Base-by-base conservation (phyloP, 2,888 invertebrate species). In the Stratiomys singularior region DNA sequence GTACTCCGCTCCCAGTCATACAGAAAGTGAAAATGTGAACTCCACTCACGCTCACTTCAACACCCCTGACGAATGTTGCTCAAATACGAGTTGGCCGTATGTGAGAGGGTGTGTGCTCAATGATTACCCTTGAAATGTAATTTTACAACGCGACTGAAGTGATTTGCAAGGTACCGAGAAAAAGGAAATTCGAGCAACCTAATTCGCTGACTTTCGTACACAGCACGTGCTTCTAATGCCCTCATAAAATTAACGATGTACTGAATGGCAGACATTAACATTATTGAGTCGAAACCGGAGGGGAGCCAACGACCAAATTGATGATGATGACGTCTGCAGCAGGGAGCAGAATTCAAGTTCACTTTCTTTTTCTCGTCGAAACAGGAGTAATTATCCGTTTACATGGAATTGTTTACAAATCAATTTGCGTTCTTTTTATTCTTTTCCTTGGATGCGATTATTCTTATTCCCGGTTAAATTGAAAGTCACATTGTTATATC, bases 141-240 rank as follows among this genome's bases (percentile, higher is more conserved):
- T 30, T 64, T 30, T 30, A 37, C 37, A 64, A 28, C 1, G 30
- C 30, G 18, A 30, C 13, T 30, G 13, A 25, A 25, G 25, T 23
- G 64, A 64, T 64, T 64, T 64, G 3, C 64, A 13, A 5, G n/a
- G n/a, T 25, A n/a, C 18, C 18, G 9, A 37, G n/a, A 37, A 37
- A 52, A 52, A 46, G 47, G 47, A 23, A 30, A 47, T 47, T 69
- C 27, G 27, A 30, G 21, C 11, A 47, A 18, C 4, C 46, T 46
- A 69, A 46, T 69, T 69, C 30, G 23, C 46, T 25, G 25, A 60
- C 60, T 60, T 60, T 60, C 25, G 3, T 60, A 25, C 60, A 60
- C 60, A 69, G 69, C 47, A 47, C 47, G 69, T 69, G 69, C 69
- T 69, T n/a, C 21, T 69, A 69, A 47, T 69, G 15, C 69, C 69